A percentile compares a stretch with the other conserved stretches of the same genome.
Conservation (phyloP, 2,797 vertebrate species). For the Morelia viridis region DNA sequence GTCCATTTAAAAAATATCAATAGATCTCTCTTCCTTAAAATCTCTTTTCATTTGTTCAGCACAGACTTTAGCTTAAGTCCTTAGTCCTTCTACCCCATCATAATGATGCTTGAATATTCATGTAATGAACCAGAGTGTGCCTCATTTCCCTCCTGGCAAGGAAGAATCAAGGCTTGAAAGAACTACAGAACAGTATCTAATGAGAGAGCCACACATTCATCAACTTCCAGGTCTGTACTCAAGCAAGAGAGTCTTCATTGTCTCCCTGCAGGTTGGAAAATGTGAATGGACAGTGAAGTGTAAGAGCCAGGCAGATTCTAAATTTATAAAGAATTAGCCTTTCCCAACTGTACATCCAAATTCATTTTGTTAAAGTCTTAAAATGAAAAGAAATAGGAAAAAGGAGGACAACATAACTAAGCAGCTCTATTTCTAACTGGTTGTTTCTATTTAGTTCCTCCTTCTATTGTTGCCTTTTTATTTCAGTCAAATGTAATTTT, state of each 20-base stretch:
- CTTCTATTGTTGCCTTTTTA: background rate
- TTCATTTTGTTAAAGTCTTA: background rate
- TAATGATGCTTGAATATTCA: background rate
- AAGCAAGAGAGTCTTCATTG: too few relatives aligned
- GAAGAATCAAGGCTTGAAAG: background rate
- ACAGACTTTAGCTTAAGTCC: background rate
- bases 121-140: background rate
- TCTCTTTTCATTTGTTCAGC: background rate
- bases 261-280: background rate
- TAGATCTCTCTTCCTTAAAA: background rate
- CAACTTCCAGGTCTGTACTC: background rate
- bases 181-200: background rate
- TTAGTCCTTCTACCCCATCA: background rate
- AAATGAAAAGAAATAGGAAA: background rate
- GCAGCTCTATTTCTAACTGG: background rate
- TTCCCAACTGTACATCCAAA: background rate
- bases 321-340: background rate
- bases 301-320: too few relatives aligned
- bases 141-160: background rate
- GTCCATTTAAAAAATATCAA: background rate
- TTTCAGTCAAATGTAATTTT: background rate
- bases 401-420: background rate
- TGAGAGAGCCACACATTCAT: background rate
- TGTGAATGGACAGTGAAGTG: background rate
- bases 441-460: background rate